Conservation (phyloP, 1,140 invertebrate species). For the Laupala kohalensis region DNA sequence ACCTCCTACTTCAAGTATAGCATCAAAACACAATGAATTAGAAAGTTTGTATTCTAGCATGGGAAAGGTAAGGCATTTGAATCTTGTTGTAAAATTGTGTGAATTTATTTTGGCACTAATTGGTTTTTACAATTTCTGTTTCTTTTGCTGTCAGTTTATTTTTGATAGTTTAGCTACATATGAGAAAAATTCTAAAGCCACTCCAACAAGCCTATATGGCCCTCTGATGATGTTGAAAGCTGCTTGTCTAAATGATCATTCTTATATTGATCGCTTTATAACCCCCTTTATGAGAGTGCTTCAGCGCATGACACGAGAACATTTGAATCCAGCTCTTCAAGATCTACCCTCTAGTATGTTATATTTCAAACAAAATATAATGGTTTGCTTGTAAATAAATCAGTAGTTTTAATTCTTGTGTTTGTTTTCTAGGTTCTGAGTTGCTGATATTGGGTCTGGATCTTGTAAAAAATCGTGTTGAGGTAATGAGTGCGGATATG, state of each 20-base stretch:
- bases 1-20: slow-evolving; percentile 52
- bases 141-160: slow-evolving; percentile 49
- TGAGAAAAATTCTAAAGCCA: slow-evolving; percentile 69
- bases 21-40: slow-evolving; percentile 80
- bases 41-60: slow-evolving; percentile 79
- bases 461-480: slow-evolving; percentile 85
- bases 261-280: slow-evolving; percentile 85
- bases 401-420: too few species aligned
- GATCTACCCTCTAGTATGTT: background rate
- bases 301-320: slow-evolving; percentile 79
- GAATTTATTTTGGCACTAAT: too few species aligned
- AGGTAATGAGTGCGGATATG: slow-evolving; percentile 88
- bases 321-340: slow-evolving; percentile 43
- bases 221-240: slow-evolving; percentile 94
- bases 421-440: slow-evolving; percentile 44
- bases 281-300: slow-evolving; percentile 85
- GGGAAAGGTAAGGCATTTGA: slow-evolving; percentile 44
- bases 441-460: slow-evolving; percentile 75
- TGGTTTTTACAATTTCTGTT: too few species aligned
- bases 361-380: too few species aligned
- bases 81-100: too few species aligned
- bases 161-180: slow-evolving; percentile 76
- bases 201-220: slow-evolving; percentile 67
- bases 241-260: slow-evolving; percentile 74
- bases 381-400: too few species aligned